Evolutionary conservation across 2,797 vertebrate genomes (phyloP), one percentile per base, ranked within the genome.

Genomic region (Phaenicophaeus curvirostris): DNA sequence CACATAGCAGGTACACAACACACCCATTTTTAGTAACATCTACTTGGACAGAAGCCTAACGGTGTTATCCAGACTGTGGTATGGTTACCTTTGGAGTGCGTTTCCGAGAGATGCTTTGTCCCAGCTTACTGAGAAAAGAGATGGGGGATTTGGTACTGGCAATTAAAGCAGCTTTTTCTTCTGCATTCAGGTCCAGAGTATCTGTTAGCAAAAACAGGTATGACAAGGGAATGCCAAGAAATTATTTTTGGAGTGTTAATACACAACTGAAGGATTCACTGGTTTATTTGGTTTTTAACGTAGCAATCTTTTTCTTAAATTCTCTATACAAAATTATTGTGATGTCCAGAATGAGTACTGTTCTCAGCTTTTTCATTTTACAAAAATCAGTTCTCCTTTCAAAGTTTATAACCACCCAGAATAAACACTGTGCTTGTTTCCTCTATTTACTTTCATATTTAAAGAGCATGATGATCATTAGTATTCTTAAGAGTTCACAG

Each of bases 41-140:
- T 50, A 35, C n/a, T 20, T 37, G 58, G 41, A 11, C 15, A 69
- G 89, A 24, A 91, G 76, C 41, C 53, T 66, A 67, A 7, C 7
- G 13, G 24, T 1, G 19, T 2, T 6, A 4, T 17, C n/a, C 17
- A 27, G 48, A 8, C 24, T 17, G 20, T 14, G 46, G 35, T 13
- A 31, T 3, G 18, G 3, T 39, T 81, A 99, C 99, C 99, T 99
- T 99, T 37, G 99, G 99, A 77, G 98, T 99, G 42, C 99, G 98
- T 89, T 99, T 99, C 87, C 99, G 98, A 41, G 99, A 99, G 96
- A 99, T 99, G 93, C 98, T 99, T 96, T 99, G 99, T 16, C 99
- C 99, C 57, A 99, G 98, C 83, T 99, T 99, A 97, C 99, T 99
- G 12, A 99, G 97, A 97, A 99, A 99, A 88, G 99, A 99, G 95